phyloP scores from a whole-genome alignment of 1,140 invertebrate species.

The Lasioglossum albipes region DNA sequence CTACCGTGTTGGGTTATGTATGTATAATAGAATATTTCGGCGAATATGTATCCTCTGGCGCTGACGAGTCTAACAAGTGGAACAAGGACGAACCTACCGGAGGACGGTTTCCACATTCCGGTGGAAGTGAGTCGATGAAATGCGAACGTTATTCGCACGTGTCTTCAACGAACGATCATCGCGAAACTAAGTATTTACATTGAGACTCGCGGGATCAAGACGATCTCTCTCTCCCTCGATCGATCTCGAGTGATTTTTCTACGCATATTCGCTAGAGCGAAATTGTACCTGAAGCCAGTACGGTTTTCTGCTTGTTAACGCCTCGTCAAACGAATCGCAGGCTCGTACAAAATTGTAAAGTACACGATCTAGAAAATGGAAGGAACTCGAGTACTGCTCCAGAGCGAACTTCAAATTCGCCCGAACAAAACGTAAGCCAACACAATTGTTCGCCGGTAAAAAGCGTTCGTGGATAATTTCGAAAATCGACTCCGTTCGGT shows the following conservation, averaged over 20 bases:
- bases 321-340: not conserved
- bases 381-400: constrained; percentile 22
- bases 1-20: too few relatives aligned
- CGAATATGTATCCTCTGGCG: not conserved
- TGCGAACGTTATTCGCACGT: too few relatives aligned
- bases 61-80: not conserved
- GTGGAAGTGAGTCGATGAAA: not conserved
- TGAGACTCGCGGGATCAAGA: not conserved
- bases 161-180: too few relatives aligned
- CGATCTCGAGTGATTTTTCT: not conserved
- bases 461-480: too few relatives aligned
- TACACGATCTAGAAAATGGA: constrained; percentile 28
- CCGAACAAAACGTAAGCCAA: not conserved
- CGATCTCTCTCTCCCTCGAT: not conserved
- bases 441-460: too few relatives aligned
- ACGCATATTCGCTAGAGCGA: constrained; percentile 8
- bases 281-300: constrained; percentile 24
- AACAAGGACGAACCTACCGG: too few relatives aligned
- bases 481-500: too few relatives aligned
- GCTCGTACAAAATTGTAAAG: constrained; percentile 29
- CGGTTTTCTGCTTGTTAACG: not conserved
- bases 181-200: constrained; percentile 11
- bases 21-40: not conserved
- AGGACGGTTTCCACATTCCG: constrained; percentile 3
- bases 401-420: not conserved